Base-by-base conservation (phyloP, 2,888 invertebrate genomes). In the Tinea trinotella region DNA sequence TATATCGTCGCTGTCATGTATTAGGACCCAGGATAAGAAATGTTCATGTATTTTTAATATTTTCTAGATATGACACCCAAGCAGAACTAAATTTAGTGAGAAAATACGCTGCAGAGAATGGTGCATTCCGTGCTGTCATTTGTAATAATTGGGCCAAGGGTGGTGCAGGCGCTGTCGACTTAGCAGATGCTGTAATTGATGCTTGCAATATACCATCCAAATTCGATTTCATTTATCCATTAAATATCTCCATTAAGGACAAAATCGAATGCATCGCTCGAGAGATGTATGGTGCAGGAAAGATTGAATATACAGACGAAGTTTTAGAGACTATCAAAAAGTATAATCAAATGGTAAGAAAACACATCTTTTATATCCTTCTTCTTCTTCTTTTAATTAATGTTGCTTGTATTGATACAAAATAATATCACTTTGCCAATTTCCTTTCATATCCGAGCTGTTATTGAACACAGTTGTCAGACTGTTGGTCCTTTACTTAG, bases 261-360 rank as follows among this genome's bases (percentile, higher is more conserved):
- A 99, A 99, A 84, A 95, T 99, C 59, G 88, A 89, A 61, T 90
- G 77, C 6, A 97, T 99, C 65, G 97, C 98, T 0, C 90, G 85
- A 55, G 93, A 96, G 71, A 98, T 99, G 91, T 99, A 99, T 68
- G 99, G 99, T 1, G 99, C 99, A n/a, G 94, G 91, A 17, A 85
- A 91, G 24, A 90, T 99, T 12, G 91, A 93, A 58, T 88, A 97
- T 54, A 88, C 91, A 0, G 89, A 91, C 2, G 87, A 90, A 56
- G 98, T 96, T 1, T 70, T 89, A 63, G 85, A 90, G 59, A 90
- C 91, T 68, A 87, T 97, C 44, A 86, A 91, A 56, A 76, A 88
- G 48, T 93, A 93, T 64, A 92, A 90, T 55, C 87, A 89, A 63
- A 93, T 93, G 88, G 95, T 94, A 70, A 65, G 64, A 60, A 17